These are phyloP conservation scores for Leptinotarsa lineolata DNA, from an alignment of 1,140 invertebrate genomes.

Conservation along the genomic window DNA sequence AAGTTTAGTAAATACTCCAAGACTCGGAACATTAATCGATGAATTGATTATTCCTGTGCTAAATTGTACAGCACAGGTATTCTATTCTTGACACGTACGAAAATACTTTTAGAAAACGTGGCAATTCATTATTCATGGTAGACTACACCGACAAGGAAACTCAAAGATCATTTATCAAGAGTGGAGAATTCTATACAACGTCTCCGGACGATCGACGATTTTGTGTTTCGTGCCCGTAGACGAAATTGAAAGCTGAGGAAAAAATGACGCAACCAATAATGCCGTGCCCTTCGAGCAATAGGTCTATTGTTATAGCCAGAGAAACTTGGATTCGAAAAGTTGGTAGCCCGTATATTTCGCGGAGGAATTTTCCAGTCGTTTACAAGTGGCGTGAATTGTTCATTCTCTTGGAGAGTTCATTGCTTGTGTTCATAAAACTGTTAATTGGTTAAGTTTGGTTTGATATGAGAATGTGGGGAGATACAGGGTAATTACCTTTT, in stretches of 20 bases:
- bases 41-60: slow-evolving; percentile 10
- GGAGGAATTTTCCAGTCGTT: neutral
- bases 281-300: neutral
- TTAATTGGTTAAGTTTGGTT: too few species aligned
- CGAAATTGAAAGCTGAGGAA: neutral
- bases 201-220: neutral
- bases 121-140: slow-evolving; percentile 25
- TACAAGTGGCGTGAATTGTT: neutral
- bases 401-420: neutral
- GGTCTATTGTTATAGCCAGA: neutral
- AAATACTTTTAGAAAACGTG: slow-evolving; percentile 22
- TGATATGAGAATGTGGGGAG: too few species aligned
- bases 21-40: neutral
- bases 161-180: slow-evolving; percentile 24
- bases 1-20: too few species aligned
- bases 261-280: slow-evolving; percentile 1
- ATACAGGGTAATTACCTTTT: too few species aligned
- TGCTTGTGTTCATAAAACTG: neutral
- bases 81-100: slow-evolving; percentile 21
- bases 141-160: slow-evolving; percentile 14
- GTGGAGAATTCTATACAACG: slow-evolving; percentile 19
- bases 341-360: neutral
- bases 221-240: neutral
- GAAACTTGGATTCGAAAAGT: neutral
- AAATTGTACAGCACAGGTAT: slow-evolving; percentile 11